Conservation (phyloP, 2,888 invertebrate genomes). For the Alcis repandata region DNA sequence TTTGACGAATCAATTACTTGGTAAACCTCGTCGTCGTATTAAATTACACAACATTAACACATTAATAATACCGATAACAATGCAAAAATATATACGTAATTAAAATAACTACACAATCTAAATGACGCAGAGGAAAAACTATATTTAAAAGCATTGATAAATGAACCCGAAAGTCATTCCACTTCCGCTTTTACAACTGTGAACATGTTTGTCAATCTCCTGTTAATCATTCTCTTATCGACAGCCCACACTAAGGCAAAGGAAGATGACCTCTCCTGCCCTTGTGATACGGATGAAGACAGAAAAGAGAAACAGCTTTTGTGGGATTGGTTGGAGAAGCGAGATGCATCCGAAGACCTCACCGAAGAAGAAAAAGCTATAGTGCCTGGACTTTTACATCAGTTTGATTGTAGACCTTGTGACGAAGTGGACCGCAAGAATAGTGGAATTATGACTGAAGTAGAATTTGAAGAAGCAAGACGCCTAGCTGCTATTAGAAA, state of each 20-base stretch:
- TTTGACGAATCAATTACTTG: no score
- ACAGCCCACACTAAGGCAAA: neutral
- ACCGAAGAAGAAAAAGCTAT: neutral
- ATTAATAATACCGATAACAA: neutral
- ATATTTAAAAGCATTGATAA: neutral
- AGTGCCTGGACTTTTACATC: neutral
- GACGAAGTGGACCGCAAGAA: neutral
- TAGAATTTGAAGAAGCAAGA: neutral
- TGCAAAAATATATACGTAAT: no score
- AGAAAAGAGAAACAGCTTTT: neutral
- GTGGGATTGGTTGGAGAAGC: neutral
- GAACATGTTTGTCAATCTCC: neutral
- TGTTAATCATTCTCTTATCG: neutral
- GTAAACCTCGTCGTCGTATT: no score
- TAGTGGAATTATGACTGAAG: neutral
- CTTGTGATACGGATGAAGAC: neutral
- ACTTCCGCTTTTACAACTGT: neutral
- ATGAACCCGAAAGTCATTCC: neutral
- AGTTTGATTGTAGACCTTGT: conserved; percentile 4
- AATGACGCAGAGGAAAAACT: neutral
- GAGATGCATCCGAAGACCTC: neutral
- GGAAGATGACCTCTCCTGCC: neutral
- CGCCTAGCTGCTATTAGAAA: no score
- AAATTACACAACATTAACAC: no score
- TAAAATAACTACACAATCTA: neutral